These are phyloP conservation scores for Drosophila barbarae DNA, from an alignment of 2,888 invertebrate genomes.

Conservation along the genomic window DNA sequence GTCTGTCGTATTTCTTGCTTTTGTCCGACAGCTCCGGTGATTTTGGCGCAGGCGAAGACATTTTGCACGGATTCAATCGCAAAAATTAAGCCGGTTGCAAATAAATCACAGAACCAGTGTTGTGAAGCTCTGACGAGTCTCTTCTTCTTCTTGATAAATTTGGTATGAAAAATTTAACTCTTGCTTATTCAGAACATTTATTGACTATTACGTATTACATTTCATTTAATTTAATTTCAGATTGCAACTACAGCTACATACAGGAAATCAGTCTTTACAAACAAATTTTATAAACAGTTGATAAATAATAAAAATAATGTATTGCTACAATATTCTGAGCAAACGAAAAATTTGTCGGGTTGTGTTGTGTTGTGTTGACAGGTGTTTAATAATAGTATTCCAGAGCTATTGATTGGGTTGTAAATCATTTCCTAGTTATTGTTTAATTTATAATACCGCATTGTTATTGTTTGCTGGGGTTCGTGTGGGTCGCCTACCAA, in stretches of 20 bases:
- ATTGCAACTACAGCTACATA: slow-evolving; percentile 59
- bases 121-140: slow-evolving; percentile 26
- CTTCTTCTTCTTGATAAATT: background rate
- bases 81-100: slow-evolving; percentile 55
- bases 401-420: slow-evolving; percentile 17
- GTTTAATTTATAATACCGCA: slow-evolving; percentile 52
- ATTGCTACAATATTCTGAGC: slow-evolving; percentile 64
- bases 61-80: slow-evolving; percentile 42
- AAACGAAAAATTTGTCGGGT: slow-evolving; percentile 49
- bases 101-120: slow-evolving; percentile 41
- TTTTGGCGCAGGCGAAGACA: slow-evolving; percentile 81
- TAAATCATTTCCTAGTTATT: slow-evolving; percentile 11
- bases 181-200: slow-evolving; percentile 57
- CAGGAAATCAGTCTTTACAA: slow-evolving; percentile 73
- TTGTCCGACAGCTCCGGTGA: slow-evolving; percentile 86
- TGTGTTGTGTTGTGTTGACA: slow-evolving; percentile 15
- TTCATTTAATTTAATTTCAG: slow-evolving; percentile 40
- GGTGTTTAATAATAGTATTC: slow-evolving; percentile 11
- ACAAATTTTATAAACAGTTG: slow-evolving; percentile 63
- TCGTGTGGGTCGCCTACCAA: slow-evolving; percentile 39
- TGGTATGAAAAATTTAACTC: slow-evolving; percentile 11
- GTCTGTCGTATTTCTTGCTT: slow-evolving; percentile 88
- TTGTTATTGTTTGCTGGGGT: slow-evolving; percentile 24
- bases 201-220: slow-evolving; percentile 57
- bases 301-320: slow-evolving; percentile 42